Conservation (phyloP, 2,888 invertebrate species). For the Gryllus longicercus region DNA sequence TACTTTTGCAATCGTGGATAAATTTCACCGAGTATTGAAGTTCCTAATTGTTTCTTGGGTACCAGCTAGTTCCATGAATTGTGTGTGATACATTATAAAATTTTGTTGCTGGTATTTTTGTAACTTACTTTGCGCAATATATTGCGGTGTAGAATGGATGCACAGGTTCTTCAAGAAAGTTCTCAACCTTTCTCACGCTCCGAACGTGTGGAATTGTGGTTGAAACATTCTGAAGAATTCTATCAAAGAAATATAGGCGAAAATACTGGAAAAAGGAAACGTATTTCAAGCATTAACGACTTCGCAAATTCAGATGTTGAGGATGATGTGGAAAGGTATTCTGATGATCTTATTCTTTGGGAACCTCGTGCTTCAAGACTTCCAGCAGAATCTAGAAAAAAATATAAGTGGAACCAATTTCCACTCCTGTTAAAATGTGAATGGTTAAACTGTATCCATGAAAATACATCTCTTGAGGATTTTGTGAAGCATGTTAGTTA, state of each 20-base stretch:
- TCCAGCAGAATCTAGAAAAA: not conserved
- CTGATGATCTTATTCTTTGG: not conserved
- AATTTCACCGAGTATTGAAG: too few species aligned
- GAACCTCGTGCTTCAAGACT: not conserved
- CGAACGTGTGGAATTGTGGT: conserved; percentile 3
- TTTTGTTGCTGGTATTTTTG: too few species aligned
- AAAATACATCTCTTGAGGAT: conserved; percentile 47
- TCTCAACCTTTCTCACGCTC: not conserved
- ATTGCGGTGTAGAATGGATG: too few species aligned
- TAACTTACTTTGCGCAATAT: too few species aligned
- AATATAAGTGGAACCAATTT: conserved; percentile 36
- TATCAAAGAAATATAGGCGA: not conserved
- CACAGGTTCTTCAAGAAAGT: too few species aligned
- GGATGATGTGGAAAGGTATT: not conserved
- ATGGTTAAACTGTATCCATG: conserved; percentile 56
- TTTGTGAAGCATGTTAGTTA: conserved; percentile 58
- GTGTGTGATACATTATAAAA: too few species aligned
- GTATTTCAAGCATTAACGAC: not conserved
- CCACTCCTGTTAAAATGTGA: conserved; percentile 54
- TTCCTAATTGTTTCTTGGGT: too few species aligned
- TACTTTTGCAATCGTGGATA: too few species aligned
- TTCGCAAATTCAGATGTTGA: not conserved
- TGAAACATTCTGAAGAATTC: not conserved
- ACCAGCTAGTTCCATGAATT: too few species aligned
- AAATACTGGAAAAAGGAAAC: not conserved